A percentile compares a stretch with the other conserved stretches of the same genome.
Conservation (phyloP, 2,113 vertebrate genomes). For the Tachysurus fulvidraco region DNA sequence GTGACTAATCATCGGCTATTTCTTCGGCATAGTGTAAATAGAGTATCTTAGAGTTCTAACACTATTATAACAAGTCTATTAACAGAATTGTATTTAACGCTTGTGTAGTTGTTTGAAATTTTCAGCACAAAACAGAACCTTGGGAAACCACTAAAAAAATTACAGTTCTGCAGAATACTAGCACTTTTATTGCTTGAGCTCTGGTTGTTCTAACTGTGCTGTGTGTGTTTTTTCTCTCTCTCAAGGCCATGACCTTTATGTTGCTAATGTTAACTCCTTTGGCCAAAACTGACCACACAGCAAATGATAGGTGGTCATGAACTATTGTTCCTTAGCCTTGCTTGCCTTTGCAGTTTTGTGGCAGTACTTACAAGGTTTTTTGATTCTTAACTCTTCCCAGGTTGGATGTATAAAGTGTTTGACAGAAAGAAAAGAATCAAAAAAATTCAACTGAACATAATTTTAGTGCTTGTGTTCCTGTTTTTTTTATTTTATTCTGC, state of each 20-base stretch:
- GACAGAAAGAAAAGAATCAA: slow-evolving; percentile 16
- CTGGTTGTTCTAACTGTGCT: slow-evolving; percentile 30
- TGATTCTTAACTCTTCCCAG: slow-evolving; percentile 58
- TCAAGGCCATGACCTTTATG: slow-evolving; percentile 47
- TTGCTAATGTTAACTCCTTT: slow-evolving; percentile 45
- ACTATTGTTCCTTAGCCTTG: slow-evolving; percentile 64
- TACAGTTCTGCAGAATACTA: background rate
- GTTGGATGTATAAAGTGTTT: slow-evolving; percentile 41
- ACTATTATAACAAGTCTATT: background rate
- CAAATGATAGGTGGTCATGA: slow-evolving; percentile 63
- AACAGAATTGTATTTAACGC: background rate
- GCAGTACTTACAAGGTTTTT: slow-evolving; percentile 70
- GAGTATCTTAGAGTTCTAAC: background rate
- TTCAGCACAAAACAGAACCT: background rate
- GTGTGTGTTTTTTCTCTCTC: slow-evolving; percentile 32
- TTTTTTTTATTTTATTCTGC: slow-evolving; percentile 21
- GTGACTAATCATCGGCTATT: background rate
- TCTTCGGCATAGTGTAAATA: background rate
- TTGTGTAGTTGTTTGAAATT: background rate
- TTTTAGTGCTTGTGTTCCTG: background rate
- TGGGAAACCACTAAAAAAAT: background rate
- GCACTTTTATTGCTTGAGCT: slow-evolving; percentile 28
- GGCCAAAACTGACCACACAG: slow-evolving; percentile 52
- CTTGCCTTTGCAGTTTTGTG: slow-evolving; percentile 72
- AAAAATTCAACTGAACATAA: slow-evolving; percentile 13